Conservation (phyloP, 2,888 invertebrate genomes). For the Troides helena region DNA sequence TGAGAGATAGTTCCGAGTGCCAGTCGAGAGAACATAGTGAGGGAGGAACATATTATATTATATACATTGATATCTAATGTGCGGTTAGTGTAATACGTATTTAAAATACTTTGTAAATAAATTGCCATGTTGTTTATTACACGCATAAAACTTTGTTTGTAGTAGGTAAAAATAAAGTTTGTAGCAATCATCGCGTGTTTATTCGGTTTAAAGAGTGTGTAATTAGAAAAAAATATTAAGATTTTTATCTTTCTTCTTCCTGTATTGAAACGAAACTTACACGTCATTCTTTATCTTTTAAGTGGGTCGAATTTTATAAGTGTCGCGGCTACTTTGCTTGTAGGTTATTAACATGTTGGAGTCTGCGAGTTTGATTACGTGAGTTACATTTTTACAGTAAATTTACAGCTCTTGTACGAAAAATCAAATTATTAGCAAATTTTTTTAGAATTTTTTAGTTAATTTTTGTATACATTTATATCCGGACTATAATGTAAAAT, state of each 20-base stretch:
- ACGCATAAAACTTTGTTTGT: no score
- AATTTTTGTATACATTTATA: neutral
- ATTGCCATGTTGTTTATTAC: no score
- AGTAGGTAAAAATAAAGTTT: neutral
- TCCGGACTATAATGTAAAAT: neutral
- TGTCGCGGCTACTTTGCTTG: neutral
- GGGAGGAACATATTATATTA: no score
- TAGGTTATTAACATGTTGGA: neutral
- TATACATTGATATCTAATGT: no score
- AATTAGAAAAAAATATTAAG: neutral
- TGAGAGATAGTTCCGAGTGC: no score
- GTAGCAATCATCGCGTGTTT: neutral
- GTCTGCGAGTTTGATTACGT: neutral
- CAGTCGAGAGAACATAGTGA: no score
- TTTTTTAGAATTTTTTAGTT: neutral
- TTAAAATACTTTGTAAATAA: no score
- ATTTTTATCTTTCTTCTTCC: neutral
- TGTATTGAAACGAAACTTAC: neutral
- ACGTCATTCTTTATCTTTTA: neutral
- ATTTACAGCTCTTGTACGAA: no score
- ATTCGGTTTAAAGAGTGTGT: neutral
- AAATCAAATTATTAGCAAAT: no score
- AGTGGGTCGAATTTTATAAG: neutral
- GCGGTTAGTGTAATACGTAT: no score
- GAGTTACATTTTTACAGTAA: neutral